Percentiles rank a stretch among this genome's conserved stretches.
phyloP scores from a whole-genome alignment of 2,113 vertebrate genomes.

The Hippocampus abdominalis region DNA sequence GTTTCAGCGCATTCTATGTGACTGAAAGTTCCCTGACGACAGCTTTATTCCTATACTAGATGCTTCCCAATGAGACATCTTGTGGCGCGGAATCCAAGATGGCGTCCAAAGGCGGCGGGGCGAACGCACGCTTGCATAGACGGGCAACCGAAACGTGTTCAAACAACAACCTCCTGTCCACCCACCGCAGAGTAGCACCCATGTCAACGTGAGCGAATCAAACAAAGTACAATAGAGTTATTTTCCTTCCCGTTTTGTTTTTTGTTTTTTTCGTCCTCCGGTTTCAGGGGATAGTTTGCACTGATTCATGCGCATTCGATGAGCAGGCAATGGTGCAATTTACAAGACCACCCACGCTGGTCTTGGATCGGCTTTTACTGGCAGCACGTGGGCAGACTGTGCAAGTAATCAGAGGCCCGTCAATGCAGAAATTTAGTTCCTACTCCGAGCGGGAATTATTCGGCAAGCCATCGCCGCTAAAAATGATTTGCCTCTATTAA shows the following conservation, averaged over 20 bases:
- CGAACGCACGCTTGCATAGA: conserved; percentile 1
- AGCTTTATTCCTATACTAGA: too few species aligned
- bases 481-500: conserved; percentile 50
- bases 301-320: conserved; percentile 1
- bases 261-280: neutral
- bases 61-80: conserved; percentile 36
- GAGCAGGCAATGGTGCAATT: conserved; percentile 2
- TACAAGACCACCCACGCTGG: neutral
- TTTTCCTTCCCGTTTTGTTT: neutral
- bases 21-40: too few species aligned
- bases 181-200: neutral
- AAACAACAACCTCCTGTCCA: neutral
- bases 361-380: conserved; percentile 18
- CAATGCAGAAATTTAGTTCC: neutral
- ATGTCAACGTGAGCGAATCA: neutral
- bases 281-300: neutral
- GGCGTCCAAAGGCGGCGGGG: conserved; percentile 37
- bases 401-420: conserved; percentile 1
- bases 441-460: conserved; percentile 17
- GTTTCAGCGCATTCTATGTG: too few species aligned
- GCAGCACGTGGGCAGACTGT: conserved; percentile 15
- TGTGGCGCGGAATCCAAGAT: conserved; percentile 40
- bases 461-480: conserved; percentile 3
- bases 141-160: conserved; percentile 8
- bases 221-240: neutral